Percentiles rank a stretch among this genome's conserved stretches.
Conservation (phyloP, 2,888 invertebrate species). For the Lepetodrilus schrolli region DNA sequence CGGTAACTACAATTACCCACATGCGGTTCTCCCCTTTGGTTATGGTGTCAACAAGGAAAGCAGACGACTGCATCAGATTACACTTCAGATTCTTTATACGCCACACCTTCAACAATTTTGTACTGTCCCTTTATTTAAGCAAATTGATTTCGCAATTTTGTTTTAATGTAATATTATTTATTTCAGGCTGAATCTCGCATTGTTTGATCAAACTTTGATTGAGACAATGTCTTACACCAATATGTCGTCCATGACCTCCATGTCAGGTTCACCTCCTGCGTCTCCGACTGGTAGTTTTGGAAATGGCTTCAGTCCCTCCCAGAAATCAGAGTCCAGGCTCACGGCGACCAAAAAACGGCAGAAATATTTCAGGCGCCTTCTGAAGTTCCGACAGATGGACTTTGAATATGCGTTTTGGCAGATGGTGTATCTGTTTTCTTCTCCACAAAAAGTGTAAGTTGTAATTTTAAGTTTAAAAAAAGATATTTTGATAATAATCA, state of each 20-base stretch:
- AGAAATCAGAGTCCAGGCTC: slow-evolving; percentile 54
- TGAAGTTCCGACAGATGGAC: slow-evolving; percentile 97
- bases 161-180: too few relatives aligned
- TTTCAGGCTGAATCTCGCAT: too few relatives aligned
- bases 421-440: slow-evolving; percentile 94
- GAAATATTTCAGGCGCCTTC: slow-evolving; percentile 80
- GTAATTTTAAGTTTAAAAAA: too few relatives aligned
- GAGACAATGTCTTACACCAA: slow-evolving; percentile 43
- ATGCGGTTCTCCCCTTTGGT: too few relatives aligned
- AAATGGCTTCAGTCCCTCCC: slow-evolving; percentile 31
- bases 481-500: too few relatives aligned
- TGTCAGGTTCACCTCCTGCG: slow-evolving; percentile 48
- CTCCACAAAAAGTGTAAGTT: slow-evolving; percentile 92
- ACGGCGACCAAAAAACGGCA: slow-evolving; percentile 86
- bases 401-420: slow-evolving; percentile 99
- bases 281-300: slow-evolving; percentile 49
- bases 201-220: too few relatives aligned
- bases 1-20: too few relatives aligned
- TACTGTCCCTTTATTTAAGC: background rate
- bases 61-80: too few relatives aligned
- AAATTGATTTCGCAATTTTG: too few relatives aligned
- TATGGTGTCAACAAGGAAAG: too few relatives aligned
- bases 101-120: background rate
- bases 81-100: background rate
- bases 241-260: slow-evolving; percentile 66